A percentile compares a stretch with the other conserved stretches of the same genome.
Conservation (phyloP, 2,797 vertebrate species). For the Iguana delicatissima region DNA sequence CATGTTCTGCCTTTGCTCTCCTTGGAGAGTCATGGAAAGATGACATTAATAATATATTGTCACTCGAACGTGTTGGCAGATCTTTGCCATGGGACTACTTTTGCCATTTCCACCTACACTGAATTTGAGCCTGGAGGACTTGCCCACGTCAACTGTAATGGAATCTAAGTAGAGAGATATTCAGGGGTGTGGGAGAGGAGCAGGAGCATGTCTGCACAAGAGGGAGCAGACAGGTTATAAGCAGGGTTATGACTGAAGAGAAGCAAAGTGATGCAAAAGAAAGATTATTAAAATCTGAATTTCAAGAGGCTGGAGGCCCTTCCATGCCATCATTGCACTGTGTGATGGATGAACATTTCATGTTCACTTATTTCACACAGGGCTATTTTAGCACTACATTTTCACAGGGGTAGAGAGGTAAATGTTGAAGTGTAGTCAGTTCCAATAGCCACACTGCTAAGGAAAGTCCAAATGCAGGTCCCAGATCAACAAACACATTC, state of each 20-base stretch:
- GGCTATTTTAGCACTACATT: background rate
- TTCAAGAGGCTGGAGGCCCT: background rate
- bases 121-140: background rate
- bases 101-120: background rate
- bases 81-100: slow-evolving; percentile 4
- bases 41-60: slow-evolving; percentile 24
- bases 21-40: slow-evolving; percentile 15
- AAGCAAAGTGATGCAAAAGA: background rate
- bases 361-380: background rate
- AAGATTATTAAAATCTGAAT: background rate
- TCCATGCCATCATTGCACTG: background rate
- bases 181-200: background rate
- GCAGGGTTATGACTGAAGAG: background rate
- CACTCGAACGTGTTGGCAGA: background rate
- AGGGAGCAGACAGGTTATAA: background rate
- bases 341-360: slow-evolving; percentile 41
- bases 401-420: no score
- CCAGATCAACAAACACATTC: no score
- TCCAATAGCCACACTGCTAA: no score
- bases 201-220: background rate
- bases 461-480: no score
- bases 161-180: background rate
- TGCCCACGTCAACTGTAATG: background rate
- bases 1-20: slow-evolving; percentile 18
- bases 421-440: no score